Conservation (phyloP, 2,797 vertebrate genomes). For the Prionace glauca region DNA sequence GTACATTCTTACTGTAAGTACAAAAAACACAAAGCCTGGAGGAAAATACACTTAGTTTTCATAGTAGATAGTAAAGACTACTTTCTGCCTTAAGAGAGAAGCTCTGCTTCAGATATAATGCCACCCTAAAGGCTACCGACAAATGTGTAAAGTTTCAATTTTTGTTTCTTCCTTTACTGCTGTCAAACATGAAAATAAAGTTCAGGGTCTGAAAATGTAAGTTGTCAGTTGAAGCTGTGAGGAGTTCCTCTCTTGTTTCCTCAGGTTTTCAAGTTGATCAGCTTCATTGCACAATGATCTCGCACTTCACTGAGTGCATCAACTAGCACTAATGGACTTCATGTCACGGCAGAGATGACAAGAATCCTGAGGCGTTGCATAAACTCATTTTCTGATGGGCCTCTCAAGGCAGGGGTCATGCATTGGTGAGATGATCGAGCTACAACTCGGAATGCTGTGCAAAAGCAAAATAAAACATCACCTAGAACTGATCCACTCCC, state of each 20-base stretch:
- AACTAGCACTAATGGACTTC: constrained; percentile 29
- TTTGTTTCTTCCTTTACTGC: not conserved
- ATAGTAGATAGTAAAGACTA: not conserved
- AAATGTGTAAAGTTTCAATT: not conserved
- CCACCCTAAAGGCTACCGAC: not conserved
- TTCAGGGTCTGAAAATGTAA: not conserved
- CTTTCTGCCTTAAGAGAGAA: not conserved
- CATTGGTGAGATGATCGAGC: not conserved
- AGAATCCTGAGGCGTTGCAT: not conserved
- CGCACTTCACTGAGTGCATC: constrained; percentile 11
- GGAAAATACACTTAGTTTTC: constrained; percentile 26
- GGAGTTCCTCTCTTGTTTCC: constrained; percentile 4
- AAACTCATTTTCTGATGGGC: constrained; percentile 16
- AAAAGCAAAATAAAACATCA: not conserved
- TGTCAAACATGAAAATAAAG: not conserved
- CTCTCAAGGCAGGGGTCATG: not conserved
- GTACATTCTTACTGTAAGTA: not conserved
- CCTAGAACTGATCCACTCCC: not conserved
- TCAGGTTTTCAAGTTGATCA: constrained; percentile 8
- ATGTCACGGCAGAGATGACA: constrained; percentile 33
- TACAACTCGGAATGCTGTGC: not conserved
- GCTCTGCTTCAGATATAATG: not conserved
- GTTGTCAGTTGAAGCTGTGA: not conserved
- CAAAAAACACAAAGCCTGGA: not conserved
- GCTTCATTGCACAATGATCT: constrained; percentile 26